Evolutionary conservation across 1,140 invertebrate genomes (phyloP).

Genomic region (Hesperophylax magnus): DNA sequence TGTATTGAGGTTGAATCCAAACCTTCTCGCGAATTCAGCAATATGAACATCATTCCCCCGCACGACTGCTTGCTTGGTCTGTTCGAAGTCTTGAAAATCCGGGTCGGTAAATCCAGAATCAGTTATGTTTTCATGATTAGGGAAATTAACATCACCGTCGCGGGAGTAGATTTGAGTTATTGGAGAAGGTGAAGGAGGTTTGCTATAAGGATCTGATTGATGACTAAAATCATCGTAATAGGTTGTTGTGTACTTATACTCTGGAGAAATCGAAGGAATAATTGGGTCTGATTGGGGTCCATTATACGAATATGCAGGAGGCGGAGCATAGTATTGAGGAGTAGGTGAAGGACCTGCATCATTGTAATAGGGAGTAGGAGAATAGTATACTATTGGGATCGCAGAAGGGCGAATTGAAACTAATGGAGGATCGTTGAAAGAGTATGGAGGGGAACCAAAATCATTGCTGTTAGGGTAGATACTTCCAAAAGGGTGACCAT

Average conservation of each 20-base stretch:
- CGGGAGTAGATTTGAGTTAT: conserved; percentile 19
- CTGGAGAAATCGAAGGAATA: not conserved
- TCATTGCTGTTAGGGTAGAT: no score
- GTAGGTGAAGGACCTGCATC: not conserved
- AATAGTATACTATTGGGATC: not conserved
- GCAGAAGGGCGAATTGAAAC: not conserved
- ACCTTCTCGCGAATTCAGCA: conserved; percentile 26
- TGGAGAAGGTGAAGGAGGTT: conserved; percentile 6
- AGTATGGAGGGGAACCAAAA: no score
- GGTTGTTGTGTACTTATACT: not conserved
- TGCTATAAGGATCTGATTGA: not conserved
- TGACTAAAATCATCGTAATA: not conserved
- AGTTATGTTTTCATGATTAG: conserved; percentile 14
- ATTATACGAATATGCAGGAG: not conserved
- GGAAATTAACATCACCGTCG: conserved; percentile 24
- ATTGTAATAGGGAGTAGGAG: not conserved
- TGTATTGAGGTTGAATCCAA: conserved; percentile 47
- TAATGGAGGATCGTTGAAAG: no score
- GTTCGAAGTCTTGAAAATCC: conserved; percentile 28
- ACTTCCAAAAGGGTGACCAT: no score
- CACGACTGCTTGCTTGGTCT: conserved; percentile 34
- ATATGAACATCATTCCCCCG: conserved; percentile 46
- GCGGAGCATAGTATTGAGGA: not conserved
- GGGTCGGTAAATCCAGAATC: not conserved
- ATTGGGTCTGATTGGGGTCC: not conserved